Base-by-base conservation (phyloP, 1,140 invertebrate genomes). In the Drosophila guanche region DNA sequence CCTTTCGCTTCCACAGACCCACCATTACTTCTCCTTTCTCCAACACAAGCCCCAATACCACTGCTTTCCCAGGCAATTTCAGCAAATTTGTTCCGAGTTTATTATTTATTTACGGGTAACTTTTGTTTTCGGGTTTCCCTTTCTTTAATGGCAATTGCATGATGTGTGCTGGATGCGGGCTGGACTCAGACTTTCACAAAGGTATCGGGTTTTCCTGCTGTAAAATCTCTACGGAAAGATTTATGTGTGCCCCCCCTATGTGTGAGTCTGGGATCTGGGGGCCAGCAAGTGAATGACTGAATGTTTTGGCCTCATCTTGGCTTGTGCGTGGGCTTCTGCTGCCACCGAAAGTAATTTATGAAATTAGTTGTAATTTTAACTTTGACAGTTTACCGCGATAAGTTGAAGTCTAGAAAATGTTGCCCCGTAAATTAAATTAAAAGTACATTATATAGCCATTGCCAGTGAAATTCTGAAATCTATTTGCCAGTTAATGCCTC, bases 51-150 rank as follows among this genome's bases (percentile, higher is more conserved):
- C 37, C 33, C 47, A 47, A 27, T 6, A 51, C 41, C 25, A 51
- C 42, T 42, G 22, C 23, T 48, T 76, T 42, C 27, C n/a, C 20
- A 45, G 45, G n/a, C 43, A 47, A 33, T 57, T 66, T 72, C 53
- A 5, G 51, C 42, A 69, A 80, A 83, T 83, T 83, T 74, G 57
- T 58, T 83, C 54, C 57, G 27, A 54, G 25, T 62, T 83, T 37
- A 75, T 84, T 83, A 79, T 83, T 84, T 83, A 84, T 83, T 83
- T 75, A 84, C 27, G 47, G 7, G 29, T 10, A 78, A 70, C 57
- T 84, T 83, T 68, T 70, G 55, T 68, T 43, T 51, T 42, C 37
- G 58, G 55, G 43, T 58, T 65, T 68, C 62, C 62, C 42, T 50
- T 68, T 62, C 54, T 70, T 63, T 74, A 63, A 73, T 45, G 57